A percentile compares a stretch with the other conserved stretches of the same genome.
Evolutionary conservation across 64 coral and sea anemone genomes (phyloP).

Genomic region (Cladopsammia gracilis): DNA sequence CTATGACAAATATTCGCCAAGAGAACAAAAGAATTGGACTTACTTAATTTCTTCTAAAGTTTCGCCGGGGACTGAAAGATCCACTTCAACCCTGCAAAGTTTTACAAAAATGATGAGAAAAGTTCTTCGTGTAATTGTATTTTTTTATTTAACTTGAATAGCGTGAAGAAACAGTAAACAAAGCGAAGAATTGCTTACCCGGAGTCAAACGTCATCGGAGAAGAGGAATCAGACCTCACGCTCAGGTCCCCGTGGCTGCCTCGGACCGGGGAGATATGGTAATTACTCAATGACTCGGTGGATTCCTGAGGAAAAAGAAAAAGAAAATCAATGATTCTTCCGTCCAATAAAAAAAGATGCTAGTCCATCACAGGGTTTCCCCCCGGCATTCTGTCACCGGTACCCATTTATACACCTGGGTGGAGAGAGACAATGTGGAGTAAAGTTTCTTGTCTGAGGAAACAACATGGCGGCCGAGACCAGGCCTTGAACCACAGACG

Average conservation of each 20-base stretch:
- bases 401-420: no score
- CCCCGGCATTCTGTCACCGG: no score
- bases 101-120: not conserved
- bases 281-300: conserved; percentile 75
- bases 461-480: no score
- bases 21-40: not conserved
- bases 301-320: conserved; percentile 73
- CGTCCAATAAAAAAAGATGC: no score
- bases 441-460: no score
- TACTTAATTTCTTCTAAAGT: conserved; percentile 36
- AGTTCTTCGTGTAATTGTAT: not conserved
- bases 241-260: conserved; percentile 92
- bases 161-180: not conserved
- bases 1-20: no score
- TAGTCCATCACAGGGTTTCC: no score
- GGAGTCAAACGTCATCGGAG: conserved; percentile 87
- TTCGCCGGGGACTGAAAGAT: not conserved
- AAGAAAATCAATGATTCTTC: not conserved
- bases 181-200: conserved; percentile 40
- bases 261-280: conserved; percentile 77
- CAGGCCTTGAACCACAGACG: no score
- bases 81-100: conserved; percentile 12
- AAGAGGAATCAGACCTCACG: conserved; percentile 76
- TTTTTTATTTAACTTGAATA: not conserved
- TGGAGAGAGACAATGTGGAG: no score